These are phyloP conservation scores for Hozukius guyotensis DNA, from an alignment of 2,797 vertebrate genomes.

Conservation along the genomic window DNA sequence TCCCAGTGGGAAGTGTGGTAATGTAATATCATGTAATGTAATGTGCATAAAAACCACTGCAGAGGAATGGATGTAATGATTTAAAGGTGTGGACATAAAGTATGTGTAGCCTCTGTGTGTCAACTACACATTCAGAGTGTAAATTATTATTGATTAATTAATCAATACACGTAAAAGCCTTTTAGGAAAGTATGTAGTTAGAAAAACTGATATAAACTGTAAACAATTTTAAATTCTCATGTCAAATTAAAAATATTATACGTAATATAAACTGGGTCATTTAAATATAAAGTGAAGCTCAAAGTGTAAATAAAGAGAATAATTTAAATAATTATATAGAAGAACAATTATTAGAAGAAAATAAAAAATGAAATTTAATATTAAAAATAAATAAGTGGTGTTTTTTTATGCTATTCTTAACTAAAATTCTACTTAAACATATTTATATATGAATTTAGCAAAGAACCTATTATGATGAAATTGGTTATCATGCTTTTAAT, in stretches of 20 bases:
- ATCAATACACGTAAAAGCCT: background rate
- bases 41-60: background rate
- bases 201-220: background rate
- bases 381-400: background rate
- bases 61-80: background rate
- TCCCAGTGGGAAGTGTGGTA: background rate
- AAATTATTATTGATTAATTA: background rate
- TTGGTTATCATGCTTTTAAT: background rate
- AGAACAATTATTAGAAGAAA: background rate
- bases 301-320: background rate
- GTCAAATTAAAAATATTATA: background rate
- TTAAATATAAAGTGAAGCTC: background rate
- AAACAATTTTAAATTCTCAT: background rate
- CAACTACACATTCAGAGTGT: background rate
- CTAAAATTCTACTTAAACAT: rapidly evolving
- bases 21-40: background rate
- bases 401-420: background rate
- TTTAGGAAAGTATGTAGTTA: background rate
- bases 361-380: background rate
- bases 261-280: no score
- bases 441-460: background rate
- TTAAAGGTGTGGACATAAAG: background rate
- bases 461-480: background rate
- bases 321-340: no score
- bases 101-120: background rate